These are phyloP conservation scores for Balaeniceps rex DNA, from an alignment of 2,113 vertebrate species.

Conservation along the genomic window DNA sequence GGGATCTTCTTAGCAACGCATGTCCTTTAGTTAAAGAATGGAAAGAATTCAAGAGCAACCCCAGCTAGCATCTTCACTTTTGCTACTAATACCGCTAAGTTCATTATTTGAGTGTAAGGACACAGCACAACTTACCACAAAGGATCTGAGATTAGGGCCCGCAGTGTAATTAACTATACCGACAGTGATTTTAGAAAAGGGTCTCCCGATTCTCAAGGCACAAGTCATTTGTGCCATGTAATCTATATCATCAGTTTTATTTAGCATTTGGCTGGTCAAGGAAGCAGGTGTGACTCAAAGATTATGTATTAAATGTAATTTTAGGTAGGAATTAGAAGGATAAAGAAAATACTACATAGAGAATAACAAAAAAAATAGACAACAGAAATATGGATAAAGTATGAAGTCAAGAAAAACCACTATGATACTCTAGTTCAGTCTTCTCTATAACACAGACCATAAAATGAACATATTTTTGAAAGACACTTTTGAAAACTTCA, in stretches of 20 bases:
- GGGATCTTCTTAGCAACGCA: background rate
- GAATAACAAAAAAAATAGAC: background rate
- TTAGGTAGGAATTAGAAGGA: background rate
- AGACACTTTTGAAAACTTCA: conserved; percentile 34
- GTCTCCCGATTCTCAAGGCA: background rate
- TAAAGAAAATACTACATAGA: background rate
- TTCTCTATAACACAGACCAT: background rate
- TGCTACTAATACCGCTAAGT: background rate
- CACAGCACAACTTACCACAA: background rate
- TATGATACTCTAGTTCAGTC: background rate
- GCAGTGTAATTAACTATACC: background rate
- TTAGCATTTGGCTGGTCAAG: background rate
- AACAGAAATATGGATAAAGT: background rate
- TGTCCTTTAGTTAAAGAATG: background rate
- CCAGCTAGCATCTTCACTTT: background rate
- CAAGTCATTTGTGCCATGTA: background rate
- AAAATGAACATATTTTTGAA: conserved; percentile 11
- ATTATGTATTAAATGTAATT: background rate
- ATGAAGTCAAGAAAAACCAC: background rate
- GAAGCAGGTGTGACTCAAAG: background rate
- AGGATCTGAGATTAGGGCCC: background rate
- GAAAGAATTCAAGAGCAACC: background rate
- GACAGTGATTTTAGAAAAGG: background rate
- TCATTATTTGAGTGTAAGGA: background rate
- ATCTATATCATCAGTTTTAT: background rate